These are phyloP conservation scores for Tetramorium simillimum DNA, from an alignment of 1,140 invertebrate species.

Conservation along the genomic window DNA sequence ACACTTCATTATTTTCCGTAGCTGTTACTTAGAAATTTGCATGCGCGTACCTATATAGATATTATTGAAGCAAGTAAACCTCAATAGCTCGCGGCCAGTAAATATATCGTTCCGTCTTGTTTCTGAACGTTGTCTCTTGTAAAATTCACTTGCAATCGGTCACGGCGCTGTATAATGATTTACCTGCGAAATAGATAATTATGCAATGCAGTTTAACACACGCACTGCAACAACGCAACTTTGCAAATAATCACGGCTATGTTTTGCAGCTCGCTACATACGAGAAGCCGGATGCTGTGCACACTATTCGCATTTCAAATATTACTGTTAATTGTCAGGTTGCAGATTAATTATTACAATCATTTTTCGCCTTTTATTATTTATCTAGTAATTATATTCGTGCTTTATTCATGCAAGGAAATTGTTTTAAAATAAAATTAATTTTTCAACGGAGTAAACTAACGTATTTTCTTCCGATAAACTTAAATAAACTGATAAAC, in stretches of 20 bases:
- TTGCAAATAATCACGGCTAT: slow-evolving; percentile 43
- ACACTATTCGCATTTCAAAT: neutral
- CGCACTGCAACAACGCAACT: neutral
- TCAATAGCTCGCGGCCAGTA: slow-evolving; percentile 7
- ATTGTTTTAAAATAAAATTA: neutral
- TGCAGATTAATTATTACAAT: neutral
- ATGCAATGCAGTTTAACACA: slow-evolving; percentile 11
- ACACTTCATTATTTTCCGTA: neutral
- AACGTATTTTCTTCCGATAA: neutral
- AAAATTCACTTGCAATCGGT: slow-evolving; percentile 45
- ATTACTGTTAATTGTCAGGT: neutral
- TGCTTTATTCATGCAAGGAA: neutral
- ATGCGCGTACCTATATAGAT: neutral
- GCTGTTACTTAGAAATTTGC: neutral
- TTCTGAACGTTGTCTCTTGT: slow-evolving; percentile 35
- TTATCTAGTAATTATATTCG: neutral
- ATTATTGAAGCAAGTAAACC: slow-evolving; percentile 36
- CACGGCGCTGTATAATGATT: slow-evolving; percentile 41
- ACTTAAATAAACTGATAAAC: neutral
- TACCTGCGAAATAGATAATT: slow-evolving; percentile 56
- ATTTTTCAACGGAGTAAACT: neutral
- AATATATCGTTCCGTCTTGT: slow-evolving; percentile 44
- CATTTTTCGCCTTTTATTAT: neutral
- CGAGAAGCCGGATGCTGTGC: neutral
- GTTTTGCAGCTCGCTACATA: neutral